Percentiles rank a stretch among this genome's conserved stretches.
phyloP scores from a whole-genome alignment of 2,113 vertebrate species.

The Bufo bufo region DNA sequence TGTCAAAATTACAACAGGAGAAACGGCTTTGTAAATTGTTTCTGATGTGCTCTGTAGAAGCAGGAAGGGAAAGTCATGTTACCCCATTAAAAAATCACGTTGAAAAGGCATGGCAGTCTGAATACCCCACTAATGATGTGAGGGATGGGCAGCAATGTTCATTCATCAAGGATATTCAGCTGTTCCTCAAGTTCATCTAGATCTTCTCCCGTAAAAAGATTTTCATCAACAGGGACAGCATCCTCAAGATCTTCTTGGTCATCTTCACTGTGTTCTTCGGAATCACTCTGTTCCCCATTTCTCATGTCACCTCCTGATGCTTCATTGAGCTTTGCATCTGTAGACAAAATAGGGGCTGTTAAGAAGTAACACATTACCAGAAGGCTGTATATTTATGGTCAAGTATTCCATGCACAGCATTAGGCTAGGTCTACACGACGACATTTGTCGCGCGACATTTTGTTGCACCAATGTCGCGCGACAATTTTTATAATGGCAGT shows the following conservation, averaged over 20 bases:
- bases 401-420: too few relatives aligned
- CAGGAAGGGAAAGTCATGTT: slow-evolving; percentile 68
- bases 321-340: slow-evolving; percentile 90
- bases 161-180: slow-evolving; percentile 93
- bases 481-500: too few relatives aligned
- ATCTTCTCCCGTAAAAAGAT: slow-evolving; percentile 97
- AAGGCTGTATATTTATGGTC: too few relatives aligned
- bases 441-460: too few relatives aligned
- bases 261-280: slow-evolving; percentile 71
- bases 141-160: slow-evolving; percentile 60
- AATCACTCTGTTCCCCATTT: slow-evolving; percentile 76
- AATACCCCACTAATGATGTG: slow-evolving; percentile 62
- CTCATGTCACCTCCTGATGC: slow-evolving; percentile 86
- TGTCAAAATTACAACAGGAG: slow-evolving; percentile 67
- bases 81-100: slow-evolving; percentile 66
- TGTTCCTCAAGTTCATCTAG: slow-evolving; percentile 97
- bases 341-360: slow-evolving; percentile 59
- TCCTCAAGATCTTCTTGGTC: slow-evolving; percentile 75
- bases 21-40: slow-evolving; percentile 61
- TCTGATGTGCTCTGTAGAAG: slow-evolving; percentile 66
- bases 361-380: too few relatives aligned
- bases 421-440: too few relatives aligned
- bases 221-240: slow-evolving; percentile 95
- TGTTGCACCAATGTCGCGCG: too few relatives aligned
- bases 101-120: slow-evolving; percentile 67